Base-by-base conservation (phyloP, 2,113 vertebrate species). In the Neolamprologus tretocephalus region DNA sequence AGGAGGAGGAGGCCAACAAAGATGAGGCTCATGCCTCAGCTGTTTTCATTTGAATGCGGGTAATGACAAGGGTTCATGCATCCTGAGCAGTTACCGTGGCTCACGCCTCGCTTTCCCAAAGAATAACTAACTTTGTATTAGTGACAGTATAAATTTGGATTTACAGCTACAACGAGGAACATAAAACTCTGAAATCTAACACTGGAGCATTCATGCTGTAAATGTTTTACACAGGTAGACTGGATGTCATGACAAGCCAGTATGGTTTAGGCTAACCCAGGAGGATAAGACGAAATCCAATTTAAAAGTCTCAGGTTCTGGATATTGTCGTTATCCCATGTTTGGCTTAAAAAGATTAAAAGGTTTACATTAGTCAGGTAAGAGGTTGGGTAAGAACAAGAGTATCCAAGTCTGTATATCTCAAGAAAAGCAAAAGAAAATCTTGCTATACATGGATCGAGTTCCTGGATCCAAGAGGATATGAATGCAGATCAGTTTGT, bases 1-100 rank as follows among this genome's bases (percentile, higher is more conserved):
- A 63, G 85, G 86, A 87, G 89, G 81, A 85, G 88, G 85, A 75
- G 88, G 83, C 83, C 13, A 79, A 58, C 83, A 49, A 55, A 88
- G 89, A 90, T 79, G 63, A 92, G 82, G 81, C 85, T 90, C 61
- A 85, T 82, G 87, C 78, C 87, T 92, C 92, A 91, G 94, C 92
- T 92, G 91, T 89, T 92, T 90, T 89, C 78, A 82, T 92, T 92
- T 89, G 83, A 90, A 90, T 86, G 88, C 12, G 40, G 86, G 51
- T 91, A 89, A 87, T 73, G 87, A 89, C 86, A 68, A 86, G 80
- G 85, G 86, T 80, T 89, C 47, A 54, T 88, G 81, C 82, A 33
- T 89, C 89, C 87, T 42, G 53, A 89, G 82, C 75, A 49, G 45
- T 51, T 23, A 47, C 61, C 12, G 28, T 78, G 85, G 73, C 80